These are phyloP conservation scores for Mamestra configurata DNA, from an alignment of 1,140 invertebrate species.

Conservation along the genomic window DNA sequence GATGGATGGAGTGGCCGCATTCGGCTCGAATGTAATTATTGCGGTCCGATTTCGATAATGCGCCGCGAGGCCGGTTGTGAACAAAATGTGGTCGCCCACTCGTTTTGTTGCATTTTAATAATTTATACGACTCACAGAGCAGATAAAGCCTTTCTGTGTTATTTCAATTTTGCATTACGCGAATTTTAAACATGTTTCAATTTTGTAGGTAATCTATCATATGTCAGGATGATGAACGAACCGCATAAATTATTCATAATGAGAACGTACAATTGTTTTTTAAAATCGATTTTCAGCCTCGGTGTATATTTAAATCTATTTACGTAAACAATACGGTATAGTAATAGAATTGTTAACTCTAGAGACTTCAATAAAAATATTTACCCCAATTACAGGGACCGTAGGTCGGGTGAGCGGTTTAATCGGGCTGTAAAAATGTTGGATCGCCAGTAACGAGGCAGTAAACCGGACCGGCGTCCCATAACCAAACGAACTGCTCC, in stretches of 20 bases:
- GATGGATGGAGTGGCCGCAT: conserved; percentile 79
- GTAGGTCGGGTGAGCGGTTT: conserved; percentile 73
- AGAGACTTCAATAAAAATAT: conserved; percentile 74
- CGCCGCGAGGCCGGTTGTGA: conserved; percentile 76
- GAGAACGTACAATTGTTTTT: conserved; percentile 23
- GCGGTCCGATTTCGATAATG: conserved; percentile 86
- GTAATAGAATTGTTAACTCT: conserved; percentile 51
- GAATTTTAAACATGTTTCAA: conserved; percentile 61
- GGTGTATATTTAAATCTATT: conserved; percentile 35
- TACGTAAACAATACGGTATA: background rate
- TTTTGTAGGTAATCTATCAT: conserved; percentile 60
- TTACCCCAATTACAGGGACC: conserved; percentile 77
- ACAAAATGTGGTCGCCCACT: conserved; percentile 81
- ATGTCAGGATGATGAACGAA: conserved; percentile 30
- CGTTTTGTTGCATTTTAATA: conserved; percentile 85
- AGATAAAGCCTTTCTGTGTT: conserved; percentile 79
- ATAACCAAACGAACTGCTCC: conserved; percentile 69
- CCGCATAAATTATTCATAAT: conserved; percentile 37
- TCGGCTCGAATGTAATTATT: conserved; percentile 85
- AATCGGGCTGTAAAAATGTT: conserved; percentile 81
- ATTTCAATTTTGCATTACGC: conserved; percentile 64
- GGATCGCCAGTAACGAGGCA: conserved; percentile 79
- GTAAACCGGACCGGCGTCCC: conserved; percentile 75
- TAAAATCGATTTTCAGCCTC: background rate
- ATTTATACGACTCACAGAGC: conserved; percentile 77